Evolutionary conservation across 2,113 vertebrate species (phyloP), one percentile per base, ranked within the genome.

Genomic region (Esox niger): DNA sequence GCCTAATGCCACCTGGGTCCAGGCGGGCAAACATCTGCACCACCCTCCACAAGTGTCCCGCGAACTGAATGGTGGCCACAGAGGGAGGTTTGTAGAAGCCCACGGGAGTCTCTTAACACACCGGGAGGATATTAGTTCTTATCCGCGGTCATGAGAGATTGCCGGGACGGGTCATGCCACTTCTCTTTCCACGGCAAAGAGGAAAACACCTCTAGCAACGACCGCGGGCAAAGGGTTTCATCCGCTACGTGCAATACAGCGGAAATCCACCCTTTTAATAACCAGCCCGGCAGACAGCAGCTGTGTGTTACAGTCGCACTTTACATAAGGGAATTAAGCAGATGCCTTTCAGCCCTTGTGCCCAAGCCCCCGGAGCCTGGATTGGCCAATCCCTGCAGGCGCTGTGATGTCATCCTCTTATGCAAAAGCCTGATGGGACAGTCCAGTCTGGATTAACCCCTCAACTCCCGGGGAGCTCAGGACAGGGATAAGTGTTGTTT

Each of bases 271-370:
- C 71, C 68, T 80, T 85, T 84, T 78, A 84, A 87, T 88, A 87
- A 86, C 66, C 64, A 77, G 66, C 82, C 75, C 71, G 62, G 62
- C 64, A 59, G 69, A 60, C 79, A 75, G 78, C 78, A 76, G 78
- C 66, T 71, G 70, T 88, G 84, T 80, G 87, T 85, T 90, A 86
- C 87, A 80, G 75, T 85, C 83, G 61, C 59, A 15, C 79, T 90
- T 92, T 92, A 92, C 85, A 87, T 91, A 93, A 92, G 86, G 74
- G 87, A 79, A 90, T 88, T 89, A 90, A 88, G 76, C 88, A 87
- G 86, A 89, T 90, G 88, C 77, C 80, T 87, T 81, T 85, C 82
- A 84, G 52, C 35, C 7, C 76, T 64, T 30, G 15, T 68, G 74
- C 78, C 81, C 64, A 57, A 70, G 77, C 57, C 2, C n/a, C 35